Percentiles rank a stretch among this genome's conserved stretches.
phyloP scores from a whole-genome alignment of 2,888 invertebrate genomes.

The Cerceris ruficornis region DNA sequence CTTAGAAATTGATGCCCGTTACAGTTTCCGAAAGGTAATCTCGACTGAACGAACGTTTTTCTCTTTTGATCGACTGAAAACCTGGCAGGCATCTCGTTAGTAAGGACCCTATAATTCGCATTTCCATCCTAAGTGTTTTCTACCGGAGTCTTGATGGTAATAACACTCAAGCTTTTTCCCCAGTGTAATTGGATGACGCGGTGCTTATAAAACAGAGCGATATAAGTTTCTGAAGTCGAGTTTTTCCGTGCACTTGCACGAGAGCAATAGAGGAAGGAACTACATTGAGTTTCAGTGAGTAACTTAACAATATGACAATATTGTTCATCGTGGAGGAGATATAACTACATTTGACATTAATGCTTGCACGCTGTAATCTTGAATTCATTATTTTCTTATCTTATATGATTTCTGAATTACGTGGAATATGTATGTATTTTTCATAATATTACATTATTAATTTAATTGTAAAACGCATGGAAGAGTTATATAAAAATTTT shows the following conservation, averaged over 20 bases:
- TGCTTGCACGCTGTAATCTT: neutral
- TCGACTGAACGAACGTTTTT: slow-evolving; percentile 10
- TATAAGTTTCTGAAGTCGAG: neutral
- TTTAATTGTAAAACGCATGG: too few relatives aligned
- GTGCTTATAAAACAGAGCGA: slow-evolving; percentile 28
- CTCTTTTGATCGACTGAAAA: slow-evolving; percentile 10
- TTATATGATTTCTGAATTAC: too few relatives aligned
- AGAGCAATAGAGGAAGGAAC: neutral
- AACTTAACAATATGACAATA: slow-evolving; percentile 47
- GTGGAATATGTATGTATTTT: too few relatives aligned
- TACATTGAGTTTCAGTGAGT: slow-evolving; percentile 41
- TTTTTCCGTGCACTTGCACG: neutral
- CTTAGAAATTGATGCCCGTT: slow-evolving; percentile 28
- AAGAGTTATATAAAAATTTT: too few relatives aligned
- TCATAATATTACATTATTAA: too few relatives aligned
- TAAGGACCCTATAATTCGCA: neutral
- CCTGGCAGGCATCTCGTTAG: slow-evolving; percentile 48
- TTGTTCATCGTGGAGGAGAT: slow-evolving; percentile 29
- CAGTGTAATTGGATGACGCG: slow-evolving; percentile 46
- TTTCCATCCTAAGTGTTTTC: slow-evolving; percentile 17
- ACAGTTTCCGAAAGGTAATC: slow-evolving; percentile 13
- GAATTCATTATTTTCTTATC: neutral
- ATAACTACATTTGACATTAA: neutral
- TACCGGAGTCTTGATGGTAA: slow-evolving; percentile 19
- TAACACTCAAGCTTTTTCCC: slow-evolving; percentile 35